Evolutionary conservation across 1,140 invertebrate genomes (phyloP).

Genomic region (Bombus confusus): DNA sequence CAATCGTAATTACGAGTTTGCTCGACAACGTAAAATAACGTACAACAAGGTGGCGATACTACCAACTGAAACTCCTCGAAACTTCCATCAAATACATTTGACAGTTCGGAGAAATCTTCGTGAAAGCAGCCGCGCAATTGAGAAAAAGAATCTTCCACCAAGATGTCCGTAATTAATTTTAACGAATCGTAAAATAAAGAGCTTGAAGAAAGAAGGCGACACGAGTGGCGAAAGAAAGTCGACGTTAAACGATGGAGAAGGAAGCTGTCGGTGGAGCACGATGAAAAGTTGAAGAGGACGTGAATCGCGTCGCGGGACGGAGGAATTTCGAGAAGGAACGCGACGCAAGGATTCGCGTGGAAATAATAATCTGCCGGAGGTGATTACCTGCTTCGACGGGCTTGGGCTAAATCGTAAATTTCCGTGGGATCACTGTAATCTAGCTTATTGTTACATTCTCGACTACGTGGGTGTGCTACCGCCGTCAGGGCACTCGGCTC

Average conservation of each 20-base stretch:
- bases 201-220: no score
- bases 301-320: background rate
- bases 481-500: background rate
- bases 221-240: background rate
- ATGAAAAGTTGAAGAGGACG: background rate
- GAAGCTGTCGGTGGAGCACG: background rate
- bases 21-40: no score
- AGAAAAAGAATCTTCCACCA: no score
- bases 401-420: slow-evolving; percentile 30
- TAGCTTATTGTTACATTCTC: slow-evolving; percentile 29
- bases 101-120: no score
- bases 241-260: background rate
- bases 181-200: background rate
- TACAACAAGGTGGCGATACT: no score
- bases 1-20: no score
- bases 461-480: slow-evolving; percentile 24
- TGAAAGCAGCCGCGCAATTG: no score
- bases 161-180: no score
- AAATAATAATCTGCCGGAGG: slow-evolving; percentile 38
- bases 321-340: slow-evolving; percentile 8
- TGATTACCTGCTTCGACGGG: slow-evolving; percentile 39
- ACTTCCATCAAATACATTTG: no score
- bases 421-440: slow-evolving; percentile 40
- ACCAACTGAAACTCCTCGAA: no score
- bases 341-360: slow-evolving; percentile 31